phyloP scores from a whole-genome alignment of 2,797 vertebrate species.

The Ambastaia sidthimunki region DNA sequence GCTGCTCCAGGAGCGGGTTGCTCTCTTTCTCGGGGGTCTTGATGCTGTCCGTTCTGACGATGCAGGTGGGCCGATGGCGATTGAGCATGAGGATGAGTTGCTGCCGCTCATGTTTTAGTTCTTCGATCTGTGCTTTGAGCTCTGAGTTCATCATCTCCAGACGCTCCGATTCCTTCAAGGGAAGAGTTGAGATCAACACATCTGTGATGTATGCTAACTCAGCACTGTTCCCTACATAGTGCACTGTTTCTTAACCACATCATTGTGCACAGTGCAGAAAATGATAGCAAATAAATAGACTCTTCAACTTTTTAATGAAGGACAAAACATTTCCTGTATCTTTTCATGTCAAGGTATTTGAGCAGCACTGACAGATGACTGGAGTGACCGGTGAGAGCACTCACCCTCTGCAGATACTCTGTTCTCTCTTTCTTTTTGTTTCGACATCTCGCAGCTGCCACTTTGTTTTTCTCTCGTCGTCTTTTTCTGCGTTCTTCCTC shows the following conservation, averaged over 20 bases:
- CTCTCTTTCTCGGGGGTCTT: constrained; percentile 88
- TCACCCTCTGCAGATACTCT: constrained; percentile 93
- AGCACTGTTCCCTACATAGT: no score
- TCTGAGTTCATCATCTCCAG: constrained; percentile 95
- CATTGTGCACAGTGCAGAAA: no score
- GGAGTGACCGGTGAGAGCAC: constrained; percentile 23
- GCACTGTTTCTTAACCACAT: no score
- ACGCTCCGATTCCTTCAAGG: constrained; percentile 89
- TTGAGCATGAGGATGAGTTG: constrained; percentile 96
- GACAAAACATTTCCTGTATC: no score
- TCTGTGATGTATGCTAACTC: not conserved
- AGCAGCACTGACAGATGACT: not conserved
- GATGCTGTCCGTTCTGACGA: constrained; percentile 92
- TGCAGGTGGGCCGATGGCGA: constrained; percentile 94
- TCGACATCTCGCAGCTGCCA: constrained; percentile 94
- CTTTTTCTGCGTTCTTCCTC: constrained; percentile 94
- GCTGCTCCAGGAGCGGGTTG: constrained; percentile 88
- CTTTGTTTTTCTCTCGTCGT: constrained; percentile 96
- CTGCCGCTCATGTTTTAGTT: constrained; percentile 93
- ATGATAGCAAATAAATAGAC: no score
- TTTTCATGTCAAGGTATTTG: not conserved
- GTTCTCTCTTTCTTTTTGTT: constrained; percentile 99
- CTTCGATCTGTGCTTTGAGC: constrained; percentile 95
- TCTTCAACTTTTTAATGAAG: no score
- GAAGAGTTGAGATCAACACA: not conserved